These are phyloP conservation scores for Schrankia costaestrigalis DNA, from an alignment of 2,888 invertebrate species.

Conservation along the genomic window DNA sequence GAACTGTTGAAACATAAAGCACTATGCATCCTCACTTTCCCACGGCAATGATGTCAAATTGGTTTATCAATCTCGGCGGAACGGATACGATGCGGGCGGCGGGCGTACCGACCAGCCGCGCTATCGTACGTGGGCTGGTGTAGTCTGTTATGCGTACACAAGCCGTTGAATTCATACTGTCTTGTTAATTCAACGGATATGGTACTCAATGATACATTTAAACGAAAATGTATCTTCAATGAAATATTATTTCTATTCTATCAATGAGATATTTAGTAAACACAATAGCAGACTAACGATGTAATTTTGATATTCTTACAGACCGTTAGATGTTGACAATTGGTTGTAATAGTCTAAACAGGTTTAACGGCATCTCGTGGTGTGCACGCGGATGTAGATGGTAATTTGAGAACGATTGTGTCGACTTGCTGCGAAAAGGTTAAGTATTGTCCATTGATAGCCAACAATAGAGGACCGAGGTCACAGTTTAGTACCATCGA, in stretches of 20 bases:
- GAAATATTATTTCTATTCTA: too few species aligned
- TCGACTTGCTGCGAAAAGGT: constrained; percentile 33
- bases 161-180: constrained; percentile 55
- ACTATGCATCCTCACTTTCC: constrained; percentile 50
- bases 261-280: too few species aligned
- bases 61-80: constrained; percentile 72
- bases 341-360: constrained; percentile 40
- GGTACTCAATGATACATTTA: too few species aligned
- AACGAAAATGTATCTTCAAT: too few species aligned
- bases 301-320: constrained; percentile 19
- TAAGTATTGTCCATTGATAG: constrained; percentile 47
- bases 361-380: constrained; percentile 50
- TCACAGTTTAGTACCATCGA: constrained; percentile 52
- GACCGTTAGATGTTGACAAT: constrained; percentile 51
- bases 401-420: constrained; percentile 48
- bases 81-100: constrained; percentile 63
- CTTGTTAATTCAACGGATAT: too few species aligned
- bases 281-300: too few species aligned
- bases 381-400: constrained; percentile 46
- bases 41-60: constrained; percentile 74
- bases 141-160: constrained; percentile 49
- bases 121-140: constrained; percentile 51
- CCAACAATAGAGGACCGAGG: constrained; percentile 58
- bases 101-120: constrained; percentile 50
- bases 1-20: constrained; percentile 27